Percentiles rank a stretch among this genome's conserved stretches.
Conservation (phyloP, 2,797 vertebrate genomes). For the Bufotes viridis region DNA sequence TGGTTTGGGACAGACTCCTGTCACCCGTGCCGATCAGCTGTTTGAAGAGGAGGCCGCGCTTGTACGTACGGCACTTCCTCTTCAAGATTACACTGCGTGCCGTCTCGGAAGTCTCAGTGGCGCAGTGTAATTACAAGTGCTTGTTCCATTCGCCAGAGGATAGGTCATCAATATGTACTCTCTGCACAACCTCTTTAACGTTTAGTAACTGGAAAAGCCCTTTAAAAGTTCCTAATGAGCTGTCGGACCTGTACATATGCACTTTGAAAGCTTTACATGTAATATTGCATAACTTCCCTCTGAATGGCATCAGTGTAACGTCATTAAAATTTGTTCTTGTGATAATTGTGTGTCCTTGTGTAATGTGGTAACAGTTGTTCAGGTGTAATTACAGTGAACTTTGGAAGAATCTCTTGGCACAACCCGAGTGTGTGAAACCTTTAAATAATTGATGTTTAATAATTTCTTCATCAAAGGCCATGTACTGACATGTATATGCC, state of each 20-base stretch:
- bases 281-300: neutral
- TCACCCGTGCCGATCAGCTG: too few relatives aligned
- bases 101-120: too few relatives aligned
- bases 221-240: neutral
- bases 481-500: constrained; percentile 14
- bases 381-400: constrained; percentile 41
- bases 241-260: neutral
- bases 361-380: neutral
- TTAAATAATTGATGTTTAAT: constrained; percentile 46
- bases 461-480: constrained; percentile 31
- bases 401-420: neutral
- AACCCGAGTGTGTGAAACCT: constrained; percentile 24
- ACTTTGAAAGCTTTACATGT: neutral
- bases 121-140: too few relatives aligned
- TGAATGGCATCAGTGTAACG: neutral
- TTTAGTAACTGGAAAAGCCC: neutral
- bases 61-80: too few relatives aligned
- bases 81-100: too few relatives aligned
- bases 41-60: too few relatives aligned
- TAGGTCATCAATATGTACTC: too few relatives aligned
- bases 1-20: too few relatives aligned
- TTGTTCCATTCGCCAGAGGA: too few relatives aligned
- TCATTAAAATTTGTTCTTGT: neutral
- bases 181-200: too few relatives aligned
- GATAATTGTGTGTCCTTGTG: neutral